Evolutionary conservation across 1,140 invertebrate genomes (phyloP), one percentile per base, ranked within the genome.

Genomic region (Eupeodes corollae): DNA sequence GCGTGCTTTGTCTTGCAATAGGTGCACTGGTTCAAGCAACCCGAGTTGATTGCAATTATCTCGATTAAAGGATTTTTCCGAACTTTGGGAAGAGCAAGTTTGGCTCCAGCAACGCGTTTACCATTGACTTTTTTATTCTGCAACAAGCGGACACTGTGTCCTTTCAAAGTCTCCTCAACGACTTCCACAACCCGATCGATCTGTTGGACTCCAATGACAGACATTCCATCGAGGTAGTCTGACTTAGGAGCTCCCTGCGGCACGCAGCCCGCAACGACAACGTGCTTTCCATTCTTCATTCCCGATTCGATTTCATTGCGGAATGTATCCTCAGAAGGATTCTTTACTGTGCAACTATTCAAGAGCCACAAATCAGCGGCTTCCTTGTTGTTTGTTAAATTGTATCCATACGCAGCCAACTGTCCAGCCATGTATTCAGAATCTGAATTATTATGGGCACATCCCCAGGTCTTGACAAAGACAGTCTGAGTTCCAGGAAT

Each of bases 1-100:
- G 95, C 95, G 71, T 96, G 91, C 67, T 98, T 98, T 0, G 95
- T 99, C 70, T 98, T 98, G 61, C 95, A 98, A 64, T 98, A 99
- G 0, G 95, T 98, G 66, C 96, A 99, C 56, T 97, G 89, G 73
- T 99, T 99, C 5, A 99, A 70, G 63, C 96, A 99, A 0, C 94
- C 96, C 2, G 92, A 97, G 68, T 93, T 98, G 13, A 99, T 96
- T 0, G 96, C 82, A 52, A 99, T 95, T 44, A 99, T 98, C 76
- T 99, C 96, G 52, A 99, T 88, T 0, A 98, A 72, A 5, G 91
- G 89, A 74, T 99, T 99, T 61, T 88, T 85, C 44, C 96, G 73
- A 9, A 98, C 86, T 75, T 99, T 99, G 0, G 95, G 95, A 5
- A 99, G 69, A 37, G 79, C 72, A 1, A 98, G 70, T 0, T 84